Base-by-base conservation (phyloP, 2,797 vertebrate genomes). In the Pelodytes ibericus region DNA sequence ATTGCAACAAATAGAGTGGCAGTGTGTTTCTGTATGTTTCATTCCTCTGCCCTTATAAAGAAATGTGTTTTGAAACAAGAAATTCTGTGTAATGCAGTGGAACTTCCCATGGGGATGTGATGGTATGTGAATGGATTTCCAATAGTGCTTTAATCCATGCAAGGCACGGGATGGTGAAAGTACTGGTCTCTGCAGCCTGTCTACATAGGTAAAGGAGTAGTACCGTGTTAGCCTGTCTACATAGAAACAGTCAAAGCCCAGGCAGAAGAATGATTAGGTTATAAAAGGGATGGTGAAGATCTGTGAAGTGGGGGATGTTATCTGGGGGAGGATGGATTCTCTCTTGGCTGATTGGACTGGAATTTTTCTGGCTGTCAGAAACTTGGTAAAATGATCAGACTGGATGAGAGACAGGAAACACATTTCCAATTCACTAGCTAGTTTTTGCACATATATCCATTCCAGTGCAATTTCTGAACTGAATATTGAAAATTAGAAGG, bases 301-400 rank as follows among this genome's bases (percentile, higher is more conserved):
- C 29, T 57, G 30, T 58, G 61, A 49, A 65, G 72, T 56, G 41
- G 41, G 65, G 56, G 41, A 56, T 68, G 58, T 10, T 53, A 58
- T 15, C 30, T 57, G 47, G 66, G 74, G 74, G 74, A 70, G 66
- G 74, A 70, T 70, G 66, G 66, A 56, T 70, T 56, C 51, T 70
- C 66, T 76, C 29, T 39, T 75, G 74, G 74, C 65, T 75, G 74
- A 76, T 76, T 70, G 58, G 58, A 57, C 31, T 76, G 74, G 66
- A 76, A 70, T 76, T 60, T 69, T n/a, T 62, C 59, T 61, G 62
- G 58, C 47, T 70, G n/a, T 56, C 74, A 41, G 65, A 29, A 39
- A 60, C 33, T 11, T 30, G 58, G 26, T 39, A 72, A 74, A 75
- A 47, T 44, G 41, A 27, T 16, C 26, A 47, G 13, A 64, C 13